These are phyloP conservation scores for Pseudomyrmex pallidus DNA, from an alignment of 1,140 invertebrate species.

Conservation along the genomic window DNA sequence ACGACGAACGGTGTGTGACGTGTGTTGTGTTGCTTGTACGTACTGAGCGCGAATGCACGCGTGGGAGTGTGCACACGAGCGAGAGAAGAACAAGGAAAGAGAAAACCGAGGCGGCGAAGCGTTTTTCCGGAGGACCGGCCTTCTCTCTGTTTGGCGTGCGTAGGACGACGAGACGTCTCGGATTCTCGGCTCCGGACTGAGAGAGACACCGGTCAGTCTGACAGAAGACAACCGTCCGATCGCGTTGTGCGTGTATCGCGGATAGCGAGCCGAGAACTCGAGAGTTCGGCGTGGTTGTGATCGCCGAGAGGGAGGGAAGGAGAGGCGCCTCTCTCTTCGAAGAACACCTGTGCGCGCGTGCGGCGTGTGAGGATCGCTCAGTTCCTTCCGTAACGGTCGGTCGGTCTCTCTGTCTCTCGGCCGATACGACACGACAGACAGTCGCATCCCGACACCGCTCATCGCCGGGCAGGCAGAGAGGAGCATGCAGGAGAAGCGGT, in stretches of 20 bases:
- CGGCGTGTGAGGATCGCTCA: not conserved
- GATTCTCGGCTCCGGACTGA: too few species aligned
- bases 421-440: constrained; percentile 2
- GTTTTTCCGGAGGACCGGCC: not conserved
- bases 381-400: not conserved
- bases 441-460: constrained; percentile 25
- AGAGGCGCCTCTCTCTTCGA: too few species aligned
- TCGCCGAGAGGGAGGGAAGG: too few species aligned
- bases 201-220: too few species aligned
- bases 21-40: not conserved
- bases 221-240: not conserved
- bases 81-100: not conserved
- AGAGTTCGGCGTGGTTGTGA: too few species aligned
- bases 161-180: too few species aligned
- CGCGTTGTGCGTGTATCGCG: too few species aligned
- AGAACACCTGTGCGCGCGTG: constrained; percentile 37
- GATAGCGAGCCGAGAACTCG: not conserved
- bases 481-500: not conserved
- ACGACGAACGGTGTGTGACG: constrained; percentile 3
- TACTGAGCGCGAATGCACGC: not conserved
- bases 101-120: not conserved
- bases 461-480: not conserved
- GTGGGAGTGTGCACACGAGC: not conserved
- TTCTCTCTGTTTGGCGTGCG: too few species aligned
- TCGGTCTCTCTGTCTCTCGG: not conserved